phyloP scores from a whole-genome alignment of 2,113 vertebrate species.

The Prionailurus viverrinus region DNA sequence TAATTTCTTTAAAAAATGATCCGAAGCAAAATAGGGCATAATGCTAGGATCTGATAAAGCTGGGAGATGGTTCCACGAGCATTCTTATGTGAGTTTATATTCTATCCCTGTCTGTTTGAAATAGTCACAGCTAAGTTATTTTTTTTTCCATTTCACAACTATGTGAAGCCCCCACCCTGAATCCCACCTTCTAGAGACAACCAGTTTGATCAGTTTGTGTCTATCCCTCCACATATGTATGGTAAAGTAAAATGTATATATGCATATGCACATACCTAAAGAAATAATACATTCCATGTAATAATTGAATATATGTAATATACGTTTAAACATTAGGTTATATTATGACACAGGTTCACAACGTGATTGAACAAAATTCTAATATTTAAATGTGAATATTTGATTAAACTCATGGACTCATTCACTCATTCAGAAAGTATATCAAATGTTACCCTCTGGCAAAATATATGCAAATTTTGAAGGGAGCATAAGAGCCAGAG shows the following conservation, averaged over 20 bases:
- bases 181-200: background rate
- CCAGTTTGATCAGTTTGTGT: background rate
- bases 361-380: background rate
- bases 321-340: background rate
- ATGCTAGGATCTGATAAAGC: background rate
- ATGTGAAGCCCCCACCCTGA: background rate
- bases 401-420: background rate
- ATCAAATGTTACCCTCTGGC: background rate
- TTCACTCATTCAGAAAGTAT: slow-evolving; percentile 22
- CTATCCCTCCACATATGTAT: background rate
- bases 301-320: background rate
- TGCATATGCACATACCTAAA: background rate
- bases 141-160: background rate
- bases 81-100: background rate
- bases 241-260: background rate
- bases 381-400: slow-evolving; percentile 32
- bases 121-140: background rate
- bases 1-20: slow-evolving; percentile 31
- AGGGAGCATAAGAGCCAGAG: background rate
- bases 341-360: background rate
- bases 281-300: background rate
- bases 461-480: background rate
- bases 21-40: background rate
- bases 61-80: background rate
- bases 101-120: background rate